Conservation (phyloP, 1,140 invertebrate genomes). For the Meloidogyne floridensis region DNA sequence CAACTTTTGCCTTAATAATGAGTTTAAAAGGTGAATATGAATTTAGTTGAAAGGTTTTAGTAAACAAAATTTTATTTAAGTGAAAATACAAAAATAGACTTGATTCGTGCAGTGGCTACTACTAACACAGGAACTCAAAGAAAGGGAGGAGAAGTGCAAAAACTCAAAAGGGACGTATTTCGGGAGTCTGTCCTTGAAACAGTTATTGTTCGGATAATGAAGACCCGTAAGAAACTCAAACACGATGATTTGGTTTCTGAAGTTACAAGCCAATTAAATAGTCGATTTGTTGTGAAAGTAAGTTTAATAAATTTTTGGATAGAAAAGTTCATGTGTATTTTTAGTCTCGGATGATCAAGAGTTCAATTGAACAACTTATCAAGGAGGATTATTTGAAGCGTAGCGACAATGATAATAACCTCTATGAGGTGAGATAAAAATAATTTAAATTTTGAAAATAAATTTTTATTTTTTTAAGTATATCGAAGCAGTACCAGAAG, state of each 20-base stretch:
- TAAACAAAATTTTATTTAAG: background rate
- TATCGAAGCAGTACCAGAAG: background rate
- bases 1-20: background rate
- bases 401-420: background rate
- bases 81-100: background rate
- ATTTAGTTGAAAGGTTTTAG: background rate
- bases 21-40: background rate
- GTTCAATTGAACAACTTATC: background rate
- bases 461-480: background rate
- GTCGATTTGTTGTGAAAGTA: background rate
- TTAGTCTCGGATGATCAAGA: background rate
- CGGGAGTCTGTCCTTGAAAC: background rate
- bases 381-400: background rate
- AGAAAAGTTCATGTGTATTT: background rate
- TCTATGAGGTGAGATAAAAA: background rate
- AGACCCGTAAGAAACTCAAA: background rate
- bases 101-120: background rate
- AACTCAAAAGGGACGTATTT: background rate
- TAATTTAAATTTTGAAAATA: background rate
- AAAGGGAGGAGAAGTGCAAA: background rate
- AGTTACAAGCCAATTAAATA: background rate
- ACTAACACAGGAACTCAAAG: slow-evolving; percentile 5
- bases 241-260: background rate
- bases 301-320: background rate
- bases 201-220: background rate